A percentile compares a stretch with the other conserved stretches of the same genome.
These are phyloP conservation scores for Acanthosepion lycidas DNA, from an alignment of 2,888 invertebrate species.

Conservation along the genomic window DNA sequence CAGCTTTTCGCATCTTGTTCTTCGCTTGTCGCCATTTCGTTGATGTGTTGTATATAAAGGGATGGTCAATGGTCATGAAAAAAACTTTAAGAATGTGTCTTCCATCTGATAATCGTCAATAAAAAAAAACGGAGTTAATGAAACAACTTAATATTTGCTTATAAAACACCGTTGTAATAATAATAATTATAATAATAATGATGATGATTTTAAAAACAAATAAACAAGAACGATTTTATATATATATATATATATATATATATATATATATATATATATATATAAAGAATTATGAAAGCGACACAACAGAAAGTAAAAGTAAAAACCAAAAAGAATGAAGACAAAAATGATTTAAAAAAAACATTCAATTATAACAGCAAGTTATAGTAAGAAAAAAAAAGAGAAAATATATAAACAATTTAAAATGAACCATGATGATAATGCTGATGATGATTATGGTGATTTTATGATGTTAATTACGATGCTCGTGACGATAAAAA, in stretches of 20 bases:
- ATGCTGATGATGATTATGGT: not conserved
- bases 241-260: slow-evolving; percentile 33
- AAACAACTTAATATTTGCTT: slow-evolving; percentile 1
- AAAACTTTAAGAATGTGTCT: slow-evolving; percentile 33
- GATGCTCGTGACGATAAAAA: not conserved
- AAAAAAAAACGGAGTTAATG: not conserved
- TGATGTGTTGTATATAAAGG: slow-evolving; percentile 33
- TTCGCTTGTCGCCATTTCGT: not conserved
- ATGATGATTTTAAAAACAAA: not conserved
- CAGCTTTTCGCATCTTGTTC: not conserved
- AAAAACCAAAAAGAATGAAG: not conserved
- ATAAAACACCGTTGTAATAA: not conserved
- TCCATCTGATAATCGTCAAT: slow-evolving; percentile 18
- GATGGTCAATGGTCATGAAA: not conserved
- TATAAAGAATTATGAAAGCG: not conserved
- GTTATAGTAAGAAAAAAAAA: not conserved
- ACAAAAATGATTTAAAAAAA: not conserved
- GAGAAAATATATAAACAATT: not conserved
- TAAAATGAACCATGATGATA: no score
- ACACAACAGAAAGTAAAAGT: slow-evolving; percentile 25
- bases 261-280: slow-evolving; percentile 24
- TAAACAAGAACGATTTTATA: not conserved
- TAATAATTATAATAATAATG: not conserved
- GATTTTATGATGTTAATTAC: not conserved
- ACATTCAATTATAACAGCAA: not conserved